These are phyloP conservation scores for Xanthia togata DNA, from an alignment of 2,888 invertebrate species.

Conservation along the genomic window DNA sequence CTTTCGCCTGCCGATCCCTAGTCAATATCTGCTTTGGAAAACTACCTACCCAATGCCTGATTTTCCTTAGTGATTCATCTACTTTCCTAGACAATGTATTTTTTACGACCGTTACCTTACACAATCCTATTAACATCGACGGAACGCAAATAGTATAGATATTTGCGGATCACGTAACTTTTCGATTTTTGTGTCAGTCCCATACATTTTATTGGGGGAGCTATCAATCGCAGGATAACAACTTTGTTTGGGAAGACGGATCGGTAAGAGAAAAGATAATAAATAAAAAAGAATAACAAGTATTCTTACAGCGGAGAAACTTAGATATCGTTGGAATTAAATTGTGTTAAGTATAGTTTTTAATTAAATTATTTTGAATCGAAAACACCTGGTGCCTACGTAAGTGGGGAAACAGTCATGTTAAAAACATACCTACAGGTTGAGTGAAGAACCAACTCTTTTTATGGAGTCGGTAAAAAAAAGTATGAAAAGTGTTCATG, in stretches of 20 bases:
- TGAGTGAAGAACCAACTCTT: background rate
- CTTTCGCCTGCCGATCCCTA: background rate
- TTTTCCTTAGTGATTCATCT: conserved; percentile 1
- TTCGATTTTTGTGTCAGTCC: conserved; percentile 26
- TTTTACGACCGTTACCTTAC: conserved; percentile 33
- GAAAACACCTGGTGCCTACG: background rate
- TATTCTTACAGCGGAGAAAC: background rate
- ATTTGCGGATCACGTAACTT: conserved; percentile 44
- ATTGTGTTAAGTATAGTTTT: background rate
- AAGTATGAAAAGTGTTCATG: background rate
- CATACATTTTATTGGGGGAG: conserved; percentile 31
- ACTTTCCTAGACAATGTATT: conserved; percentile 24
- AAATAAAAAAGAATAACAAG: conserved; percentile 5
- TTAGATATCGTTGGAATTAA: background rate
- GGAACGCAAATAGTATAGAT: conserved; percentile 28
- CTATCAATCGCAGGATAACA: conserved; percentile 29
- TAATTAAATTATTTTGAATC: background rate
- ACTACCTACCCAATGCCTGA: background rate
- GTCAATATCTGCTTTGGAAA: background rate
- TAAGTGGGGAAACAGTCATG: background rate
- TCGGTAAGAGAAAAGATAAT: conserved; percentile 24
- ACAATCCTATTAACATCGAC: conserved; percentile 24
- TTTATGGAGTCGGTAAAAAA: background rate
- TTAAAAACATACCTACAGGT: background rate
- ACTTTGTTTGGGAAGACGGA: conserved; percentile 20